These are phyloP conservation scores for Nycticryphes semicollaris DNA, from an alignment of 2,113 vertebrate species.

Conservation along the genomic window DNA sequence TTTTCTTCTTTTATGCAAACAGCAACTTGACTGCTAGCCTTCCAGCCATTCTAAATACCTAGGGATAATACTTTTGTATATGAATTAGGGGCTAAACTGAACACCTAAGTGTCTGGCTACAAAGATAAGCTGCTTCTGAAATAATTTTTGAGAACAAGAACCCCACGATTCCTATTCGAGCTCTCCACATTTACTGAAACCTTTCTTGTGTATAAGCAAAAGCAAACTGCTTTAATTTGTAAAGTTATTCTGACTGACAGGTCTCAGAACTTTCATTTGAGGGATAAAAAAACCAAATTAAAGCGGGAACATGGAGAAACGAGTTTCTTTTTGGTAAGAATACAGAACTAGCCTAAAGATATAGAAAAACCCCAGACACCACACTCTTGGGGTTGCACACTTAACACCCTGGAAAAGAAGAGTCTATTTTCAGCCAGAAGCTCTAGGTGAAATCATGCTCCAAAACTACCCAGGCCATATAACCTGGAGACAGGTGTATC, in stretches of 20 bases:
- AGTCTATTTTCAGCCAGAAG: background rate
- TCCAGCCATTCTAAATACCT: background rate
- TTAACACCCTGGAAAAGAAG: background rate
- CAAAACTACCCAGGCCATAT: background rate
- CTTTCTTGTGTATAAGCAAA: background rate
- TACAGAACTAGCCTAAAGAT: background rate
- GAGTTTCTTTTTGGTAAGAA: background rate
- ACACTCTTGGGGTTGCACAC: background rate
- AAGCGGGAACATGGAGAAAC: background rate
- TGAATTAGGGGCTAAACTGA: background rate
- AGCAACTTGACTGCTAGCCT: background rate
- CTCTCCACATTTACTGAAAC: background rate
- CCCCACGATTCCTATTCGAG: background rate
- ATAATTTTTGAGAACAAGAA: background rate
- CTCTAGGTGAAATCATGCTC: background rate
- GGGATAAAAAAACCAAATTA: background rate
- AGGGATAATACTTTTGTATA: background rate
- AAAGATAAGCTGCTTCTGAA: background rate
- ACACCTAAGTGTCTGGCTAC: background rate
- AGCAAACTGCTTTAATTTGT: background rate
- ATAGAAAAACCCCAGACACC: background rate
- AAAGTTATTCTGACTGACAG: background rate
- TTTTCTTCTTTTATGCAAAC: background rate
- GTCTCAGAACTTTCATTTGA: background rate
- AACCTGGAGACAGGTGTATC: background rate